These are phyloP conservation scores for Ichneumoninae sp. DNA, from an alignment of 2,888 invertebrate genomes.

Conservation along the genomic window DNA sequence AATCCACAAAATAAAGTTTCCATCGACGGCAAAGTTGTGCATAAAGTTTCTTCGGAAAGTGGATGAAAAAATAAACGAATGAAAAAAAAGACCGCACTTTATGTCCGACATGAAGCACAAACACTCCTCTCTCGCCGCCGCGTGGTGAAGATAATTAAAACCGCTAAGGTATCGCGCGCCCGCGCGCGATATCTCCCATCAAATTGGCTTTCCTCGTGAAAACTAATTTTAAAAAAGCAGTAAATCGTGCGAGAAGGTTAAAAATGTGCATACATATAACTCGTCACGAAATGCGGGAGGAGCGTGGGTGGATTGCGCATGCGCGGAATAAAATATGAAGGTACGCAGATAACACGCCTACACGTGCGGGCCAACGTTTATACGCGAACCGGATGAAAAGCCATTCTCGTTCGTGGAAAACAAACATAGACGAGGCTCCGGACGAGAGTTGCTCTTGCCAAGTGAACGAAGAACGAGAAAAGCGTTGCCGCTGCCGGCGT, in stretches of 20 bases:
- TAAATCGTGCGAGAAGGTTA: slow-evolving; percentile 16
- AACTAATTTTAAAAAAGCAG: slow-evolving; percentile 15
- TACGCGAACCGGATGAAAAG: slow-evolving; percentile 34
- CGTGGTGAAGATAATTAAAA: slow-evolving; percentile 1
- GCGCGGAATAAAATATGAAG: slow-evolving; percentile 38
- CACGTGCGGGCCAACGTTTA: background rate
- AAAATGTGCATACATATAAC: slow-evolving; percentile 12
- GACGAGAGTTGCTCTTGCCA: slow-evolving; percentile 42
- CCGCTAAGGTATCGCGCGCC: background rate
- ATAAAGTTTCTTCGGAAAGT: too few relatives aligned
- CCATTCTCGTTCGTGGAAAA: slow-evolving; percentile 46
- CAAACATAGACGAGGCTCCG: slow-evolving; percentile 37
- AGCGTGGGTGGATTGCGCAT: slow-evolving; percentile 16
- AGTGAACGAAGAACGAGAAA: slow-evolving; percentile 40
- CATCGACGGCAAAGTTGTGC: too few relatives aligned
- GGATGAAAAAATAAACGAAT: too few relatives aligned
- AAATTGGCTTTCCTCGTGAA: slow-evolving; percentile 15
- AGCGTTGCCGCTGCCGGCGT: slow-evolving; percentile 19
- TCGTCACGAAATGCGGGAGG: slow-evolving; percentile 7
- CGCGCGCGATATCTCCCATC: slow-evolving; percentile 1
- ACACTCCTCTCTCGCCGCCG: background rate
- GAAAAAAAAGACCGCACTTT: background rate
- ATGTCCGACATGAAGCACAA: background rate
- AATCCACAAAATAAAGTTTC: too few relatives aligned
- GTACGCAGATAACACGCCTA: slow-evolving; percentile 17